Percentiles rank a stretch among this genome's conserved stretches.
Conservation (phyloP, 2,888 invertebrate species). For the Xestia rhomboidea region DNA sequence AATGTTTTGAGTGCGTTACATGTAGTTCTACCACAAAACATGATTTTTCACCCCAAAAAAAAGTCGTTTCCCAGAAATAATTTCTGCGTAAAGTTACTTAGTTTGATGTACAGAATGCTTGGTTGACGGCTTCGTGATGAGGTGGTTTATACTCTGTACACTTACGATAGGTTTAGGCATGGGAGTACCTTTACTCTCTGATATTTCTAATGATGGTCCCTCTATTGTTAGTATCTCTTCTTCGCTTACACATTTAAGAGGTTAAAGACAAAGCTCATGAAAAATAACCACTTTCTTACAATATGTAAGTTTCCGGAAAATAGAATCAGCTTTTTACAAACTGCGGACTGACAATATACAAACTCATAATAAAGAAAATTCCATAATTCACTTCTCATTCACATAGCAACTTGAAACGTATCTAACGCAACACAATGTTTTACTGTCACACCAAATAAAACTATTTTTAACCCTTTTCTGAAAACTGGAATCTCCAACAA, state of each 20-base stretch:
- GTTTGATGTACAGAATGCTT: too few relatives aligned
- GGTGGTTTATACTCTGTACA: too few relatives aligned
- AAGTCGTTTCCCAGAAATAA: too few relatives aligned
- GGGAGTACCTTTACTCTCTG: background rate
- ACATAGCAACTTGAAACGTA: background rate
- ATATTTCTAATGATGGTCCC: background rate
- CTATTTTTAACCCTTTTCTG: conserved; percentile 8
- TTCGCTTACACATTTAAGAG: background rate
- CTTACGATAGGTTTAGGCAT: background rate
- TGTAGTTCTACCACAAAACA: too few relatives aligned
- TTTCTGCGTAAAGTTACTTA: too few relatives aligned
- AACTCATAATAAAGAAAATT: background rate
- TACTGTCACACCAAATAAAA: background rate
- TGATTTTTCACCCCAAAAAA: too few relatives aligned
- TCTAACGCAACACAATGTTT: background rate
- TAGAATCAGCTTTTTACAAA: background rate
- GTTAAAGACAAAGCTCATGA: background rate
- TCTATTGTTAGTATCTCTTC: background rate
- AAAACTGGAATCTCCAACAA: conserved; percentile 15
- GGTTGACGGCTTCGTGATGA: too few relatives aligned
- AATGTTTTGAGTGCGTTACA: too few relatives aligned
- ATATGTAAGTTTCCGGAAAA: background rate
- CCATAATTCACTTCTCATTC: too few relatives aligned
- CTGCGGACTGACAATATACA: background rate
- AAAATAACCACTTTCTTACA: background rate